Conservation (phyloP, 2,888 invertebrate genomes). For the Falcaria lacertinaria region DNA sequence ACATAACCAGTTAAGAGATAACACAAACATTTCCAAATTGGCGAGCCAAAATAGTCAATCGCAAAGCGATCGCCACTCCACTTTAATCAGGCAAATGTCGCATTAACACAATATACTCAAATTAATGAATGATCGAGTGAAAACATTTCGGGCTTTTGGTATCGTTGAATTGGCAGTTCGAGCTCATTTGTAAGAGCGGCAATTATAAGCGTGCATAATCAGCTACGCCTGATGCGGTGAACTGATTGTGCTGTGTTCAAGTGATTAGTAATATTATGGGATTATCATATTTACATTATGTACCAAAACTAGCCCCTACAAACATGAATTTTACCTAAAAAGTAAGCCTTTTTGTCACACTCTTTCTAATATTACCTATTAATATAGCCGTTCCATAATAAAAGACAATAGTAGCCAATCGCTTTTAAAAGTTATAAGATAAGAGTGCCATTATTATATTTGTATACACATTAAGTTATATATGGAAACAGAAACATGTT, state of each 20-base stretch:
- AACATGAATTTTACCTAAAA: too few relatives aligned
- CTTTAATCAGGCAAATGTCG: constrained; percentile 60
- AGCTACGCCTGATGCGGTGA: constrained; percentile 45
- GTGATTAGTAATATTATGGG: constrained; percentile 23
- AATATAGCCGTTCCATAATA: too few relatives aligned
- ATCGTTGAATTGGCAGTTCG: constrained; percentile 56
- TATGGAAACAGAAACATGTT: too few relatives aligned
- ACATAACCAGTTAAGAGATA: constrained; percentile 7
- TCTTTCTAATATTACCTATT: too few relatives aligned
- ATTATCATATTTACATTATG: constrained; percentile 15
- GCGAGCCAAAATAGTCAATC: constrained; percentile 21
- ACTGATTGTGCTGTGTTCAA: constrained; percentile 23
- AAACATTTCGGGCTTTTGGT: constrained; percentile 49
- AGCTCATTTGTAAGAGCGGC: constrained; percentile 69
- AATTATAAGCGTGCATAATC: constrained; percentile 71
- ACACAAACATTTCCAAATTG: constrained; percentile 12
- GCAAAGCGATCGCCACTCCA: constrained; percentile 31
- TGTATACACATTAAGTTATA: too few relatives aligned
- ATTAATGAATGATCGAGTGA: constrained; percentile 70
- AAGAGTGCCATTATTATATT: too few relatives aligned
- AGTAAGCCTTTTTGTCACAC: too few relatives aligned
- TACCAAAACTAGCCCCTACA: too few relatives aligned
- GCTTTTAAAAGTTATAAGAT: too few relatives aligned
- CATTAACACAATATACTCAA: constrained; percentile 68
- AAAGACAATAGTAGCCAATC: too few relatives aligned